Percentiles rank a stretch among this genome's conserved stretches.
Conservation (phyloP, 2,113 vertebrate species). For the Nasalis larvatus region DNA sequence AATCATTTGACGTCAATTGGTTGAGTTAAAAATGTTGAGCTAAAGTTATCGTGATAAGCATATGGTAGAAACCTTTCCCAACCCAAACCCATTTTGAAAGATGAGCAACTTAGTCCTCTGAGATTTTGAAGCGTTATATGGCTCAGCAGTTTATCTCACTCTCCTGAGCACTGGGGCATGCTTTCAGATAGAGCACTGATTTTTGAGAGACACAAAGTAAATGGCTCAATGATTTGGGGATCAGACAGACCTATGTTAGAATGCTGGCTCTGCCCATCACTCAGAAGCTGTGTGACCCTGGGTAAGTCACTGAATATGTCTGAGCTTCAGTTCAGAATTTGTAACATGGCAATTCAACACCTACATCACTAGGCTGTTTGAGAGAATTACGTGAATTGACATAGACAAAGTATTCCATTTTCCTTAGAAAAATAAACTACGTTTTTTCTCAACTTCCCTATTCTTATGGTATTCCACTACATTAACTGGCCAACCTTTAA, state of each 20-base stretch:
- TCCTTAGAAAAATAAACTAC: background rate
- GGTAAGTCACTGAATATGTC: background rate
- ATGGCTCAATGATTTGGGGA: background rate
- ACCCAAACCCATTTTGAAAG: background rate
- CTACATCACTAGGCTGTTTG: background rate
- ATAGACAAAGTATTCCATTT: background rate
- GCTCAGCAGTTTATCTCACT: background rate
- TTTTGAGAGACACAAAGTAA: background rate
- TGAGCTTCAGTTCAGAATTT: background rate
- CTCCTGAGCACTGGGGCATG: background rate
- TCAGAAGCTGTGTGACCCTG: background rate
- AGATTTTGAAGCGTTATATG: background rate
- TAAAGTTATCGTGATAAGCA: background rate
- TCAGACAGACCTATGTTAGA: background rate
- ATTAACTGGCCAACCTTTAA: background rate
- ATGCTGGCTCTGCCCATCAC: background rate
- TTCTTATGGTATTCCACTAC: background rate
- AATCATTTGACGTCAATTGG: background rate
- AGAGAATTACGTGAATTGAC: background rate
- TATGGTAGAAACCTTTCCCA: background rate
- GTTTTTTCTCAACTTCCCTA: background rate
- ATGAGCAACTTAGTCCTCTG: background rate
- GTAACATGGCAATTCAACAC: background rate
- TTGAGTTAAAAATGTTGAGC: background rate
- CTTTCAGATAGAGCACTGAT: background rate